A percentile compares a stretch with the other conserved stretches of the same genome.
phyloP scores from a whole-genome alignment of 2,113 vertebrate species.

The Tringa solitaria region DNA sequence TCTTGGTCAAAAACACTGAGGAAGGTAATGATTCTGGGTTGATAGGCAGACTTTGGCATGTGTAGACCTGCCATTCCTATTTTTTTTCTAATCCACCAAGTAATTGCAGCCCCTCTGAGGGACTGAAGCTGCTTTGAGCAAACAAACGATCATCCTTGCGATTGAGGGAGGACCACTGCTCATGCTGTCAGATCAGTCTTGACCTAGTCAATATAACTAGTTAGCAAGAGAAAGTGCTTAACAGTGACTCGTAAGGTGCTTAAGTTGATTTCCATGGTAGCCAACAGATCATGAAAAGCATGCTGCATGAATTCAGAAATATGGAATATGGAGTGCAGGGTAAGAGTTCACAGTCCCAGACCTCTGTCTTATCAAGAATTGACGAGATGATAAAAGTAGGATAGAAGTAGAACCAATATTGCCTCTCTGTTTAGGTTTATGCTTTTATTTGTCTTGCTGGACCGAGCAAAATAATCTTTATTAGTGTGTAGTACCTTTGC shows the following conservation, averaged over 20 bases:
- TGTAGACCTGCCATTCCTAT: background rate
- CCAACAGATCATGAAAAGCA: background rate
- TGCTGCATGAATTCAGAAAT: background rate
- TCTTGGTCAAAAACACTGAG: background rate
- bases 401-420: background rate
- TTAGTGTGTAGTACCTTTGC: background rate
- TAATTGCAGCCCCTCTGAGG: background rate
- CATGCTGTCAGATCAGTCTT: background rate
- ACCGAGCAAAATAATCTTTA: background rate
- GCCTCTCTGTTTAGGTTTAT: background rate
- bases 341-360: background rate
- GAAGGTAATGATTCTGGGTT: background rate
- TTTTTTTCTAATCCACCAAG: background rate
- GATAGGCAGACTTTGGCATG: background rate
- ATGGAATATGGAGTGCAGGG: background rate
- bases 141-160: accelerated
- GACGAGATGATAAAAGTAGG: background rate
- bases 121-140: background rate
- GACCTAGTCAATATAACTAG: background rate
- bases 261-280: background rate
- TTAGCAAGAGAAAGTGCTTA: background rate
- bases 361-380: background rate
- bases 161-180: background rate
- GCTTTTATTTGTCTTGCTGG: background rate
- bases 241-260: background rate